Evolutionary conservation across 2,888 invertebrate genomes (phyloP), one percentile per base, ranked within the genome.

Genomic region (Himalopsyche kuldschensis): DNA sequence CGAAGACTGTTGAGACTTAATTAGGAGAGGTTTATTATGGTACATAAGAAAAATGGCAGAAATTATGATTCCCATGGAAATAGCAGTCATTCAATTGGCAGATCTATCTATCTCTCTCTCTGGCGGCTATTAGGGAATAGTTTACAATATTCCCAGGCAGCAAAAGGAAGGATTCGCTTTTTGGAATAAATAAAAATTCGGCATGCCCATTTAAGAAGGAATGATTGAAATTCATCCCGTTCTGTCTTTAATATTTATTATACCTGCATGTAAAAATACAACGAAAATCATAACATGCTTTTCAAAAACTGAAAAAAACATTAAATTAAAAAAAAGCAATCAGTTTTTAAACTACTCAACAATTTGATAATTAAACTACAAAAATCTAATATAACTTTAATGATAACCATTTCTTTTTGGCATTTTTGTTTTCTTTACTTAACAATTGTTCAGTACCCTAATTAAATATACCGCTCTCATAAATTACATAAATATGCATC

Each of bases 321-420:
- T 27, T 69, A 27, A 69, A 27, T 69, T 15, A 69, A 69, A 69
- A 63, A n/a, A 69, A 69, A 69, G 30, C 27, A 69, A 27, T 69
- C 69, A 69, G 69, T 69, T 69, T 69, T 69, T 30, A 27, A 69
- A 69, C 69, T 69, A 27, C 69, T 69, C 27, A 69, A 69, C 69
- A 69, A 69, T 27, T 69, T 27, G 55, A 27, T 27, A 69, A 11
- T 69, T 69, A 69, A 11, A 30, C 69, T 69, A 80, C 41, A 69
- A 76, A 75, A 81, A 80, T 75, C 35, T 75, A 75, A 76, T 31
- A 81, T 81, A 81, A 55, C 48, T 41, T 76, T 82, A 77, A 82
- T 82, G 55, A 78, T 35, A 76, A 77, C 82, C 78, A 82, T 82
- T 77, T 77, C 30, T 77, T 82, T 82, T 82, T 82, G 63, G 76